Base-by-base conservation (phyloP, 53 echinoderm and acorn worm species). In the Pentamera pediparva region DNA sequence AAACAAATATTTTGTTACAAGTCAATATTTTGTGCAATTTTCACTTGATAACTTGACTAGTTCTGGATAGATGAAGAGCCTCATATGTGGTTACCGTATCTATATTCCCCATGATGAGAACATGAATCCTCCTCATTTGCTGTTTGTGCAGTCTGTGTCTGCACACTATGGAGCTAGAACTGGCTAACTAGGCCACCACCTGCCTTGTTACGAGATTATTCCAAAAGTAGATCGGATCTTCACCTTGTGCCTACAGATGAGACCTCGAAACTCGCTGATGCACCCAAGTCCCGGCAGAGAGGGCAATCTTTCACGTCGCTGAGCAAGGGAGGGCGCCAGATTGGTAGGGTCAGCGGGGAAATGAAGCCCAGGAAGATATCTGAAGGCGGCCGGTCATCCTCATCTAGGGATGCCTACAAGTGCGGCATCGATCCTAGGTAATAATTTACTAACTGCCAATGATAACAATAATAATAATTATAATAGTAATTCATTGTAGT, bases 391-490 rank as follows among this genome's bases (percentile, higher is more conserved):
- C n/a, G n/a, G n/a, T n/a, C n/a, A n/a, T 7, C 73, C 4, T 35
- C 53, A 32, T 33, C 36, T 10, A 47, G 34, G 34, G 73, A 72
- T 19, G 21, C 73, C 28, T 31, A 24, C 4, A 72, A 72, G 31
- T 35, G 54, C 54, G 73, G 73, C 27, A 53, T 72, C 6, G 73
- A 72, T 50, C 73, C 73, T 19, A 72, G 73, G 73, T 72, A 34
- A 50, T 10, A 15, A 45, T 12, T 45, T 0, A n/a, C 47, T 1
- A 15, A n/a, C 12, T 15, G 12, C 47, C 47, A 1, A 45, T 45
- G 47, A 15, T 12, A 15, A 45, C 47, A 41, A 10, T 15, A 45
- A 45, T n/a, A 45, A n/a, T 12, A 45, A 1, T 45, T 45, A n/a
- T 0, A 45, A 45, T 45, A 12, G 12, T 11, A 56, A 13, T 56